Conservation (phyloP, 2,113 vertebrate genomes). For the Malurus melanocephalus region DNA sequence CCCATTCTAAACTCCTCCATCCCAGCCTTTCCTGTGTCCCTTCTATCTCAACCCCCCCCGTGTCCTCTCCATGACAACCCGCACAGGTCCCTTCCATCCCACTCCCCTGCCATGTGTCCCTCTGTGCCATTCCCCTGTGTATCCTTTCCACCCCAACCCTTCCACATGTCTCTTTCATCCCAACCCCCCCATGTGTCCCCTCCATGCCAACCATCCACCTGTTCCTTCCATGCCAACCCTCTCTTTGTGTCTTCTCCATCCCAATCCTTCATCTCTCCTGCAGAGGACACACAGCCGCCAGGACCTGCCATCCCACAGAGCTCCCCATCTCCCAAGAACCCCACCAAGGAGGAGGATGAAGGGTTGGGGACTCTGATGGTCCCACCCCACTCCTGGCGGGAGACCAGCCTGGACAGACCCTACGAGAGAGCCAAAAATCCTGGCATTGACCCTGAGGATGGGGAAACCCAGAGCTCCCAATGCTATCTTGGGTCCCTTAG, state of each 20-base stretch:
- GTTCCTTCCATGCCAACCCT: background rate
- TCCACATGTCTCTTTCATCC: background rate
- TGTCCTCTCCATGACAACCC: background rate
- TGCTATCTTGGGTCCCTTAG: background rate
- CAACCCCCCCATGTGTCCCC: background rate
- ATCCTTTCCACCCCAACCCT: background rate
- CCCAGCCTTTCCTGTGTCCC: background rate
- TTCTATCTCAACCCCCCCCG: background rate
- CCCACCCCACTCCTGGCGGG: background rate
- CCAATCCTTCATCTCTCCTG: background rate
- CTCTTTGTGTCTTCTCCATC: background rate
- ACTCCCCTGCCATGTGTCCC: background rate
- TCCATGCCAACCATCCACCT: background rate
- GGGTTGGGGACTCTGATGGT: fast-evolving
- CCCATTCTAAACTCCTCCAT: background rate
- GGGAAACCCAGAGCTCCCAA: background rate
- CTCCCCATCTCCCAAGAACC: background rate
- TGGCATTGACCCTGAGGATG: fast-evolving
- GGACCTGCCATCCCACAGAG: background rate
- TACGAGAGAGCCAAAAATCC: background rate
- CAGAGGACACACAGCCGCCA: background rate
- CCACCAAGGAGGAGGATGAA: background rate
- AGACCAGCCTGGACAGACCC: background rate
- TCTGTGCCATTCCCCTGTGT: background rate
- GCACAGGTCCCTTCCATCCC: background rate